Conservation (phyloP, 2,888 invertebrate genomes). For the Nipponacmea schrenckii region DNA sequence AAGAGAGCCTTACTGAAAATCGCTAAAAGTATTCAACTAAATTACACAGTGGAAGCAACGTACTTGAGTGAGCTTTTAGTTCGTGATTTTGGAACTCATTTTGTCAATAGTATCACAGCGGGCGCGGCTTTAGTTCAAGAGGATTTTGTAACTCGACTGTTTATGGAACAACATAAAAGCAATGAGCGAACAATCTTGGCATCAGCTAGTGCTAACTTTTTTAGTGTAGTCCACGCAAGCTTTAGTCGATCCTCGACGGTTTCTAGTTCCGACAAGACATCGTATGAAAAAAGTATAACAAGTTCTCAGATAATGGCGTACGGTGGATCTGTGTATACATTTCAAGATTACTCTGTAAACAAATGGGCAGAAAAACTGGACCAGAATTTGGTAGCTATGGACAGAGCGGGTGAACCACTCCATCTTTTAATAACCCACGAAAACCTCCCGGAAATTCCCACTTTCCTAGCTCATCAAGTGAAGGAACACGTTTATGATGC, state of each 20-base stretch:
- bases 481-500: constrained; percentile 24
- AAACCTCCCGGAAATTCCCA: constrained; percentile 31
- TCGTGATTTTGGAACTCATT: constrained; percentile 60
- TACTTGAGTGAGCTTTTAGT: constrained; percentile 57
- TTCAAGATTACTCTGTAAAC: constrained; percentile 26
- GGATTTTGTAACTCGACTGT: background rate
- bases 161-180: background rate
- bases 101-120: constrained; percentile 47
- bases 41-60: constrained; percentile 41
- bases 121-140: constrained; percentile 47
- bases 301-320: constrained; percentile 18
- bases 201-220: background rate
- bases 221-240: background rate
- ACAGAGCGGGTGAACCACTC: constrained; percentile 36
- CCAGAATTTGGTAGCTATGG: constrained; percentile 34
- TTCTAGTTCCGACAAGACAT: too few relatives aligned
- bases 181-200: background rate
- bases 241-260: background rate
- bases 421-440: constrained; percentile 27
- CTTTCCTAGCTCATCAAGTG: constrained; percentile 23
- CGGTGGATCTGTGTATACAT: constrained; percentile 32
- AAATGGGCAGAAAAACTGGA: constrained; percentile 32
- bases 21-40: constrained; percentile 44
- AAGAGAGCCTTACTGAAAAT: constrained; percentile 45
- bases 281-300: constrained; percentile 15